Evolutionary conservation across 2,888 invertebrate genomes (phyloP), one percentile per base, ranked within the genome.

Genomic region (Drosophila dives): DNA sequence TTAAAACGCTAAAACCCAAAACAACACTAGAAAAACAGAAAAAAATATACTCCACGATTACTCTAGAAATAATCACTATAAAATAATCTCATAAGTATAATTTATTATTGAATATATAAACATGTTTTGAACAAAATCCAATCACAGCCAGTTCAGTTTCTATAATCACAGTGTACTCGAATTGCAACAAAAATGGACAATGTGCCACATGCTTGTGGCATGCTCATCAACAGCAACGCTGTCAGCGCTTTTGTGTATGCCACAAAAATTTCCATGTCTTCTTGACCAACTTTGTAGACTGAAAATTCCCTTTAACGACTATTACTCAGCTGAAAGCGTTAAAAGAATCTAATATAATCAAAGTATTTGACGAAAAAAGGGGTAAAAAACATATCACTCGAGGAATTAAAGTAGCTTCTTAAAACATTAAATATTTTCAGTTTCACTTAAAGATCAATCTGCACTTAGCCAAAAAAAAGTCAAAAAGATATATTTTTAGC

Each of bases 161-260:
- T 38, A 0, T 0, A 8, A 15, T 29, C 7, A 38, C 29, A 29
- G 50, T 15, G 45, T 45, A 45, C 23, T 15, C 23, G 8, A 49
- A 53, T 50, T 67, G 60, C 60, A 75, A 61, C 59, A 32, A 62
- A 68, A 55, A 60, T 68, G 77, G 54, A 64, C 56, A 50, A 65
- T 73, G 60, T 66, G 34, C 54, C 70, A 66, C 77, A 64, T 68
- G 64, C 45, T 61, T 32, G 67, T 64, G 72, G 68, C 73, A 58
- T 23, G 45, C 12, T 33, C 54, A 60, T 48, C 65, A 59, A 53
- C 33, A 38, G 36, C 29, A 29, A 32, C 29, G 71, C n/a, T 54
- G 40, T 5, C 60, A 63, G 45, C 61, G 45, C 34, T 64, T 34
- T 62, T 42, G 17, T 38, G 26, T 40, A 34, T 54, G 61, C 34